phyloP scores from a whole-genome alignment of 2,888 invertebrate species.

The Macropis europaea region DNA sequence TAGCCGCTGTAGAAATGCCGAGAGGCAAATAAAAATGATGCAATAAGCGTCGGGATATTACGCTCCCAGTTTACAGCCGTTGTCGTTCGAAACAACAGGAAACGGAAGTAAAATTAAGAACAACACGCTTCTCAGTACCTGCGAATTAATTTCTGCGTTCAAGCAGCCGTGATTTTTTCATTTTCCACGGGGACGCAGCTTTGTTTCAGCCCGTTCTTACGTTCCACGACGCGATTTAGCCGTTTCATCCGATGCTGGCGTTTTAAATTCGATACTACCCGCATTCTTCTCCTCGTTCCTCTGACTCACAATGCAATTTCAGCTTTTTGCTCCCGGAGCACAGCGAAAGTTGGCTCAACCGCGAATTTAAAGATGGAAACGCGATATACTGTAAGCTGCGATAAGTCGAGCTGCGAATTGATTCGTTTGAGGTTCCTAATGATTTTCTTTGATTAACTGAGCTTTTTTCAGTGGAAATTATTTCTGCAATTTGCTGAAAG shows the following conservation, averaged over 20 bases:
- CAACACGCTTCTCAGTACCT: neutral
- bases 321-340: neutral
- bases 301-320: slow-evolving; percentile 2
- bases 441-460: neutral
- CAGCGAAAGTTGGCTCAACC: neutral
- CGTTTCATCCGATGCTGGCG: neutral
- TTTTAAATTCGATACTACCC: neutral
- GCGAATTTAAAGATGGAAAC: neutral
- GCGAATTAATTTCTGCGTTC: neutral
- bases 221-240: neutral
- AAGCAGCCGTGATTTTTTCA: neutral
- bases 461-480: neutral
- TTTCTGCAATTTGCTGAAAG: neutral
- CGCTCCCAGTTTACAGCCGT: neutral
- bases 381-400: neutral
- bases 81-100: neutral
- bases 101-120: too few species aligned
- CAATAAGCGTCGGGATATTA: neutral
- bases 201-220: neutral
- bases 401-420: too few species aligned
- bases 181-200: neutral
- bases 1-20: neutral
- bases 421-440: neutral
- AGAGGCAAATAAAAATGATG: neutral
- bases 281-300: neutral